Conservation (phyloP, 2,113 vertebrate genomes). For the Merops nubicus region DNA sequence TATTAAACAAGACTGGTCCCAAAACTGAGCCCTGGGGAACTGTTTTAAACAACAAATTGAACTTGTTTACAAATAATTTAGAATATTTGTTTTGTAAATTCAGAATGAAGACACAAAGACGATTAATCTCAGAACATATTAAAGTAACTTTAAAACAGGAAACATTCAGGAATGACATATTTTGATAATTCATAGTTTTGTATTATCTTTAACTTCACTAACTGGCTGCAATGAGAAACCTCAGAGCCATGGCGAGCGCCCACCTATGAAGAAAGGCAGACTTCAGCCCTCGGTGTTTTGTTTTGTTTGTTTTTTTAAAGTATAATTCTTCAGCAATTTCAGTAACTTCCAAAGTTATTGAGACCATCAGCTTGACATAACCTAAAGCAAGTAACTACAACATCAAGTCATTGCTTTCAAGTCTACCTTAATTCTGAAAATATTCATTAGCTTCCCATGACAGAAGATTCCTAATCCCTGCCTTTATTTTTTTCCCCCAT, state of each 20-base stretch:
- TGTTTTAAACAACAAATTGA: no score
- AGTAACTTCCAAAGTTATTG: not conserved
- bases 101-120: not conserved
- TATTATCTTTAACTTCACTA: not conserved
- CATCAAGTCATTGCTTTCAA: not conserved
- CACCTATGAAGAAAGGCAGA: not conserved
- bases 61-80: not conserved
- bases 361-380: not conserved
- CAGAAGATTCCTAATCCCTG: not conserved
- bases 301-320: not conserved
- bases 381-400: not conserved
- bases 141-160: not conserved
- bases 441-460: not conserved
- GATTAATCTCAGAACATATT: not conserved
- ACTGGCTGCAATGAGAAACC: not conserved
- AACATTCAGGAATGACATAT: not conserved
- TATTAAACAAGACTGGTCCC: no score
- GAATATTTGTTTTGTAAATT: not conserved
- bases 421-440: not conserved
- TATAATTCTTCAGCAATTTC: not conserved
- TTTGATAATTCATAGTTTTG: not conserved
- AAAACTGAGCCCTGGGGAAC: no score
- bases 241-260: rapidly evolving
- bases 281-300: not conserved
- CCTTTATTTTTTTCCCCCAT: not conserved